Conservation (phyloP, 2,888 invertebrate genomes). For the Acleris sparsana region DNA sequence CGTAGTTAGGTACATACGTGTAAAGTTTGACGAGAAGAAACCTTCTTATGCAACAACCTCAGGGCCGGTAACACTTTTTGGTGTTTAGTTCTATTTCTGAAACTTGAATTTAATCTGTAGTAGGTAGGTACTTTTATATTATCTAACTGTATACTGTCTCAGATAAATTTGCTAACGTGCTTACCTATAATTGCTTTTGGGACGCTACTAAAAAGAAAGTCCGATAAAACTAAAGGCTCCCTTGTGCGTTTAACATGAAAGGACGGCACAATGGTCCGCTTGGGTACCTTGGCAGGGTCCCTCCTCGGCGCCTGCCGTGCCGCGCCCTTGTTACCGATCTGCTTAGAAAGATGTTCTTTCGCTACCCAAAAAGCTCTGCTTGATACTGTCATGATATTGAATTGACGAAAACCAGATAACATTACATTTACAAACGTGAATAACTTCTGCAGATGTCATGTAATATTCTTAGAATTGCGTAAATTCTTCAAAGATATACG, state of each 20-base stretch:
- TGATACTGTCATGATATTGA: too few relatives aligned
- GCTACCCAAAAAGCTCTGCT: background rate
- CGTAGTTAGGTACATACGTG: background rate
- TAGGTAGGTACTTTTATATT: too few relatives aligned
- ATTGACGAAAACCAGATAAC: too few relatives aligned
- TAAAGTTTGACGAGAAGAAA: conserved; percentile 19
- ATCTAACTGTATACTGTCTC: background rate
- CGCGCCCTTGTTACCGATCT: too few relatives aligned
- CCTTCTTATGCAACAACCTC: conserved; percentile 19
- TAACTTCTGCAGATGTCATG: too few relatives aligned
- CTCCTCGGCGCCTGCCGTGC: background rate
- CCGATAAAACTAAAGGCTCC: conserved; percentile 12
- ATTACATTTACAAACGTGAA: too few relatives aligned
- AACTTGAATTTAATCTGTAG: background rate
- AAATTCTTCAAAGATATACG: too few relatives aligned
- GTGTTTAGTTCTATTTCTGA: background rate
- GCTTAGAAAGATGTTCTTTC: conserved; percentile 1
- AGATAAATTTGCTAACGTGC: conserved; percentile 1
- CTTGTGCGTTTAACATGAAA: conserved; percentile 24
- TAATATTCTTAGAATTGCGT: too few relatives aligned
- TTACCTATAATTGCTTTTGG: background rate
- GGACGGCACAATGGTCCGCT: conserved; percentile 12
- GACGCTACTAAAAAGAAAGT: conserved; percentile 1
- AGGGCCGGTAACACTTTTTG: conserved; percentile 13
- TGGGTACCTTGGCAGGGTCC: conserved; percentile 6